Base-by-base conservation (phyloP, 2,888 invertebrate genomes). In the Daptonema setosum region DNA sequence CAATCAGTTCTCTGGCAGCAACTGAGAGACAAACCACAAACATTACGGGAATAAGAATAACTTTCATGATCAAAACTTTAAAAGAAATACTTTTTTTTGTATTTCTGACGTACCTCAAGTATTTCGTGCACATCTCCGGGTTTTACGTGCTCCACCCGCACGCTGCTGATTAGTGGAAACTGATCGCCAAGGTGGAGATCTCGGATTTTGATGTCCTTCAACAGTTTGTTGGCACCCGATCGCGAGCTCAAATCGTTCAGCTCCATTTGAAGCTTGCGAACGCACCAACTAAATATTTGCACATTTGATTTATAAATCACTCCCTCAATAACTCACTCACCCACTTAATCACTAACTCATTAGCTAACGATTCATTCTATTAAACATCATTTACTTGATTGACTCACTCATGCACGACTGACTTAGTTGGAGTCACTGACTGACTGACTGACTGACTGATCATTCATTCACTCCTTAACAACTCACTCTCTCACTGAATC, bases 121-220 rank as follows among this genome's bases (percentile, higher is more conserved):
- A 80, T 77, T 57, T 80, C 79, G 57, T 81, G 80, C 55, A 78
- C 78, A 30, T 83, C 80, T 70, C 85, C 82, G 60, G 87, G 74
- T 66, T 83, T 81, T 0, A 84, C 82, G 67, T 80, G 81, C 54
- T 83, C 80, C 29, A 88, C 79, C 54, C 80, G 79, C 56, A 87
- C 76, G 65, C 82, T 81, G 66, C 82, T 82, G 61, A 90, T 82
- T 63, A 84, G 81, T 0, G 90, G 90, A 71, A 88, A 87, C 70
- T 86, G 83, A 47, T 81, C 80, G 20, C 90, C 91, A 56, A 90
- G 77, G 73, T 85, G 82, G 66, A 90, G 78, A 67, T 87, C 87
- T 60, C 70, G 63, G 26, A 73, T 66, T 67, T 85, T 80, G 54
- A 87, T 81, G 83, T 85, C 71, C 25, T 75, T 74, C 59, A 57